Evolutionary conservation across 2,113 vertebrate species (phyloP), one percentile per base, ranked within the genome.

Genomic region (Choloepus hoffmanni): DNA sequence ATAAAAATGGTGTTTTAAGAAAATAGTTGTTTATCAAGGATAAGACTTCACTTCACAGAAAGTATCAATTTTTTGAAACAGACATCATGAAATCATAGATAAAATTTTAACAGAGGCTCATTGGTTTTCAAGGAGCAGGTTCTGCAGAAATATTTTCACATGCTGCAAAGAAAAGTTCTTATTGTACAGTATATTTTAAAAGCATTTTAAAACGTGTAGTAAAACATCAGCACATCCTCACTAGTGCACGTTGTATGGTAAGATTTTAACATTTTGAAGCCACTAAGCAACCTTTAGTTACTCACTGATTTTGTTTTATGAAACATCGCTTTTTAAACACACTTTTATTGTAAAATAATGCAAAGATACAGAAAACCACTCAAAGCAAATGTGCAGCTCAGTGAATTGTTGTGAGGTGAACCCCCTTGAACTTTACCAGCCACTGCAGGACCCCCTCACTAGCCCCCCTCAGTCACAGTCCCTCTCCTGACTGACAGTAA

Each of bases 151-250:
- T 50, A 63, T 28, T 85, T 92, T 60, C 48, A 23, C n/a, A n/a
- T n/a, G n/a, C 43, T 50, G 58, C 83, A 92, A 78, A 94, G 82
- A 84, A 82, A 97, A 96, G 40, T 94, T 97, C 78, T 73, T 73
- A 65, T 77, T 92, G 53, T 90, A 95, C 78, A 90, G 83, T 72
- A 36, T 81, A 15, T 93, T 93, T 92, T 63, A 60, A 68, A 94
- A 73, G 45, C 65, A 50, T 94, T 88, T 91, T 90, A 55, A 24
- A 85, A 85, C 77, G 45, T 87, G 7, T 60, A 87, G 65, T 88
- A 72, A 92, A 91, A 94, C 55, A 91, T 33, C 70, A 76, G 85
- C 45, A 63, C 28, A 77, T 73, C 81, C 50, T 83, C 67, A 62
- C n/a, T n/a, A n/a, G 58, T 7, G 7, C 60, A 19, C 43, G 73